Evolutionary conservation across 2,888 invertebrate genomes (phyloP), one percentile per base, ranked within the genome.

Genomic region (Diloba caeruleocephala): DNA sequence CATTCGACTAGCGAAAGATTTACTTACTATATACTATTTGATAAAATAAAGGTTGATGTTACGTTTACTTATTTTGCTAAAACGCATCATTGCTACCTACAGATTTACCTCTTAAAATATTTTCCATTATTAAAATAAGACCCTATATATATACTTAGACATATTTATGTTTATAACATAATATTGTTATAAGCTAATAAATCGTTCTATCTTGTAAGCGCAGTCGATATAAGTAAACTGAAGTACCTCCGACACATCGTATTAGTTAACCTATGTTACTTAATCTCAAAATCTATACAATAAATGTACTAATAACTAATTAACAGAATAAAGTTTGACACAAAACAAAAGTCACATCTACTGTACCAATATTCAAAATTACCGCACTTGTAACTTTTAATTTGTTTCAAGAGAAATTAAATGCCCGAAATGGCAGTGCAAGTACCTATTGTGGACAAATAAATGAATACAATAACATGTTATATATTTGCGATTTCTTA

Each of bases 361-460:
- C 53, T 21, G 7, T 46, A 36, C 44, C 23, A 5, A 21, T 1
- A 23, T 37, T 23, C 7, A 12, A 14, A 8, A 21, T 54, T 32
- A 42, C 31, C 26, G 32, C 42, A 37, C 23, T 28, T 28, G 49
- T 21, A 48, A 55, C 66, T 51, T 51, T 15, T 39, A 41, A 48
- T 60, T 55, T 46, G 43, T 41, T 12, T 34, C 61, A 37, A 55
- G 41, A 61, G 32, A 38, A 46, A 33, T 29, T 59, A 71, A 70
- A 71, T 68, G 69, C 59, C 69, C 8, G 19, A 10, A 44, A 28
- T 54, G 72, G 64, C 64, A 67, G 68, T 71, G 64, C 48, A 43
- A 23, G 15, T 33, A 25, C 37, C 29, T 41, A 59, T 26, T 38
- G 32, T n/a, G 32, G 26, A 50, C 39, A 43, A n/a, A n/a, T n/a